phyloP scores from a whole-genome alignment of 2,113 vertebrate species.

The Trematomus loennbergii region DNA sequence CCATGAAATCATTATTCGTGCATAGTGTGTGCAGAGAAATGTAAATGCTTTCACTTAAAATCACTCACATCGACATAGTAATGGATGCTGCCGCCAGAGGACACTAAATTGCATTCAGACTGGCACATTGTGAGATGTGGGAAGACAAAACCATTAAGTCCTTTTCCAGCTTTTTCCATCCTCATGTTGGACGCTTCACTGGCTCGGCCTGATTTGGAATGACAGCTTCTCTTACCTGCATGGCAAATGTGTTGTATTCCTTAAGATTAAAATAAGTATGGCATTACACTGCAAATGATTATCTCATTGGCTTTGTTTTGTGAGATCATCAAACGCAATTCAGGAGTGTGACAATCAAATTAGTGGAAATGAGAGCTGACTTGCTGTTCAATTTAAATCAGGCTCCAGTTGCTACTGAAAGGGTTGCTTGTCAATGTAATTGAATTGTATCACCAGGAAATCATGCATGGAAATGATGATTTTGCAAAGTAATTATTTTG shows the following conservation, averaged over 20 bases:
- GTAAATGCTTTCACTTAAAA: constrained; percentile 47
- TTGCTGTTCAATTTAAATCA: constrained; percentile 79
- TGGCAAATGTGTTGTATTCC: constrained; percentile 50
- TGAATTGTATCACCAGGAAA: constrained; percentile 74
- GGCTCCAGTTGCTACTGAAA: constrained; percentile 71
- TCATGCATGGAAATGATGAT: constrained; percentile 66
- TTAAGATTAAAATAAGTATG: constrained; percentile 64
- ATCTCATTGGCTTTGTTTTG: constrained; percentile 73
- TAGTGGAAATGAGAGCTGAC: constrained; percentile 78
- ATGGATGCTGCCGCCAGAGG: constrained; percentile 53
- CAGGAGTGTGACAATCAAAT: constrained; percentile 80
- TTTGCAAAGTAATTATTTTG: constrained; percentile 65
- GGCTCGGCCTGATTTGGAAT: constrained; percentile 60
- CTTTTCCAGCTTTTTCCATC: constrained; percentile 54
- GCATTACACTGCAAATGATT: constrained; percentile 64
- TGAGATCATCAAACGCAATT: constrained; percentile 77
- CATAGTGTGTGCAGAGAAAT: constrained; percentile 31
- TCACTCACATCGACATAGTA: constrained; percentile 48
- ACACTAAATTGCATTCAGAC: constrained; percentile 60
- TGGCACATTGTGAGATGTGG: constrained; percentile 48
- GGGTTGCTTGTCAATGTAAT: constrained; percentile 69
- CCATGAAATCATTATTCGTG: constrained; percentile 28
- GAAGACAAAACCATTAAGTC: constrained; percentile 68
- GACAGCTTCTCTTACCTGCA: constrained; percentile 68
- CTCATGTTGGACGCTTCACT: constrained; percentile 49